Evolutionary conservation across 2,797 vertebrate genomes (phyloP).

Genomic region (Galaxias olidus): DNA sequence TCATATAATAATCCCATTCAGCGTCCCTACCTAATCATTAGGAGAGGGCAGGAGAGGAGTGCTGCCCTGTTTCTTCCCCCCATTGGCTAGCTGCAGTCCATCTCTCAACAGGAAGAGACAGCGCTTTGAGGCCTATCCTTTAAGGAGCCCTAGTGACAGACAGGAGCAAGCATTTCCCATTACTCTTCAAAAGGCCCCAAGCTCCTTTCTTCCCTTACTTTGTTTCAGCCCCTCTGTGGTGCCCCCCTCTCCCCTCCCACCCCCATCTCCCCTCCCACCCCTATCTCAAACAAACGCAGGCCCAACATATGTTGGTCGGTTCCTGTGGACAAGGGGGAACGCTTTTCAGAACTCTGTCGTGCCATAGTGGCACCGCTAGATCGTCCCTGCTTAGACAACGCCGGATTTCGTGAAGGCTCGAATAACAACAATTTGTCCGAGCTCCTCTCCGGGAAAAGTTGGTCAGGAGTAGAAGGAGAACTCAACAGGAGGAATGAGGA

Average conservation of each 20-base stretch:
- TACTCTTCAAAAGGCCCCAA: slow-evolving; percentile 3
- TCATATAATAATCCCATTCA: slow-evolving; percentile 14
- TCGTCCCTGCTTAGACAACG: slow-evolving; percentile 36
- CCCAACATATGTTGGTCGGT: slow-evolving; percentile 14
- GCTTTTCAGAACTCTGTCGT: slow-evolving; percentile 4
- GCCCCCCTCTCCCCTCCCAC: not conserved
- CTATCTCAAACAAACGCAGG: slow-evolving; percentile 21
- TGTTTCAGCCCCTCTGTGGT: not conserved
- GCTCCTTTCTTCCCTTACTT: not conserved
- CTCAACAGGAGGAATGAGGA: slow-evolving; percentile 33
- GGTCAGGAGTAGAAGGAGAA: slow-evolving; percentile 49
- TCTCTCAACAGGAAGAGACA: slow-evolving; percentile 1
- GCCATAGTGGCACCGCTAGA: slow-evolving; percentile 26
- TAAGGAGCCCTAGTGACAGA: slow-evolving; percentile 18
- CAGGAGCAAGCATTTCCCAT: slow-evolving; percentile 15
- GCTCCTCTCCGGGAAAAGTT: slow-evolving; percentile 54
- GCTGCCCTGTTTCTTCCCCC: not conserved
- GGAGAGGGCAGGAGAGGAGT: not conserved
- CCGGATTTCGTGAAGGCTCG: slow-evolving; percentile 49
- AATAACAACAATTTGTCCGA: slow-evolving; percentile 65
- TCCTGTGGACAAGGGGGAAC: slow-evolving; percentile 17
- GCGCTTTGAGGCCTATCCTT: not conserved
- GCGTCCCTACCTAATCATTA: slow-evolving; percentile 6
- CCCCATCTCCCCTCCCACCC: not conserved
- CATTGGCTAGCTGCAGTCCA: slow-evolving; percentile 4